Percentiles rank a stretch among this genome's conserved stretches.
Conservation (phyloP, 2,888 invertebrate species). For the Pherbina coryleti region DNA sequence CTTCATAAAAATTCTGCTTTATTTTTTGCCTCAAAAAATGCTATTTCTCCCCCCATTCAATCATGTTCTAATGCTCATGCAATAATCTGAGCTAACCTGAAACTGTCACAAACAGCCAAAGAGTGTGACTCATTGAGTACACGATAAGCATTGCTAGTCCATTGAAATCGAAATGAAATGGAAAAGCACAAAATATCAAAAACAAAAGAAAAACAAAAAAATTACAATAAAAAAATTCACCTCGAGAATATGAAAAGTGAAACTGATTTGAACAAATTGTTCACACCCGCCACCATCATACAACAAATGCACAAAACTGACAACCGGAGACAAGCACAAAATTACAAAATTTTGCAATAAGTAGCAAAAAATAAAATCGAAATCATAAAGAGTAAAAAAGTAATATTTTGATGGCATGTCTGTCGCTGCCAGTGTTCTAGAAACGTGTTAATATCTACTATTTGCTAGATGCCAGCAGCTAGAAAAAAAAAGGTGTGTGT, state of each 20-base stretch:
- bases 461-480: background rate
- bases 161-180: background rate
- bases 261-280: background rate
- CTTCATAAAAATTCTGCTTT: too few relatives aligned
- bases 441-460: too few relatives aligned
- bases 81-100: conserved; percentile 3
- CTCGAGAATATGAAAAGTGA: conserved; percentile 15
- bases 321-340: background rate
- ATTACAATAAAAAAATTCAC: background rate
- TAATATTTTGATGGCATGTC: conserved; percentile 20
- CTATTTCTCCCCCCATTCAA: too few relatives aligned
- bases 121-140: conserved; percentile 13
- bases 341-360: background rate
- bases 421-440: background rate
- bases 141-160: background rate
- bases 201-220: background rate
- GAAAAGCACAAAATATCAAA: background rate
- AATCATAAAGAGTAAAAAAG: conserved; percentile 5
- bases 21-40: too few relatives aligned
- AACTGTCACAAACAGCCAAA: conserved; percentile 15
- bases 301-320: too few relatives aligned
- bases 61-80: background rate
- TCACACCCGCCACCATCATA: too few relatives aligned
- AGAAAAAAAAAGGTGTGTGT: background rate
- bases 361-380: background rate